Evolutionary conservation across 1,140 invertebrate genomes (phyloP).

Genomic region (Euborellia annulipes): DNA sequence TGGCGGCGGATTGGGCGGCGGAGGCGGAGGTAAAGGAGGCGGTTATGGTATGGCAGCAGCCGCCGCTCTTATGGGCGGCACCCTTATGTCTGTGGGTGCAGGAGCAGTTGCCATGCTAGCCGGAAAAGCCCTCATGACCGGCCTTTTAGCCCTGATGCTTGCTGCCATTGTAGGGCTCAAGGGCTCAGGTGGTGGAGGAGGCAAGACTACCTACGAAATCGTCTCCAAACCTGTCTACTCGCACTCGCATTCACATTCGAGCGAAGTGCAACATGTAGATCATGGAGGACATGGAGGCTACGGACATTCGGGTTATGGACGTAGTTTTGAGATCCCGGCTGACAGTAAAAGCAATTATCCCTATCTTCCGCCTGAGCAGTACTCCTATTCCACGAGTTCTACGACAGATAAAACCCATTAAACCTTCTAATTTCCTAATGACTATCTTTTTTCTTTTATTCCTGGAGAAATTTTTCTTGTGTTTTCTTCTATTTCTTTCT

Average conservation of each 20-base stretch:
- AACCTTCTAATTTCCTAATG: too few species aligned
- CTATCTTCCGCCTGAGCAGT: too few species aligned
- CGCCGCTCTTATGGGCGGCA: constrained; percentile 38
- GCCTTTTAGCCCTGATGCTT: constrained; percentile 57
- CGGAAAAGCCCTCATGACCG: constrained; percentile 72
- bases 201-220: constrained; percentile 68
- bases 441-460: too few species aligned
- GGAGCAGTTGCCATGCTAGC: constrained; percentile 59
- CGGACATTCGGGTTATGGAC: constrained; percentile 1
- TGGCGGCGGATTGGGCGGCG: constrained; percentile 25
- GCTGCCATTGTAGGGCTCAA: constrained; percentile 62
- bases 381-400: too few species aligned
- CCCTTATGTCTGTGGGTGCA: constrained; percentile 52
- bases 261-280: constrained; percentile 44
- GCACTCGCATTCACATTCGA: constrained; percentile 51
- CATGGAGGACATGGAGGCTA: constrained; percentile 24
- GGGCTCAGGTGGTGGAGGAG: constrained; percentile 33
- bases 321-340: too few species aligned
- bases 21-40: constrained; percentile 34
- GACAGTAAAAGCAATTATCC: too few species aligned
- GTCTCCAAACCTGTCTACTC: constrained; percentile 63
- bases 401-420: too few species aligned
- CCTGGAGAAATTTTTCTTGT: too few species aligned
- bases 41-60: constrained; percentile 27
- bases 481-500: too few species aligned